phyloP scores from a whole-genome alignment of 2,888 invertebrate genomes.

The Leucophenga montana region DNA sequence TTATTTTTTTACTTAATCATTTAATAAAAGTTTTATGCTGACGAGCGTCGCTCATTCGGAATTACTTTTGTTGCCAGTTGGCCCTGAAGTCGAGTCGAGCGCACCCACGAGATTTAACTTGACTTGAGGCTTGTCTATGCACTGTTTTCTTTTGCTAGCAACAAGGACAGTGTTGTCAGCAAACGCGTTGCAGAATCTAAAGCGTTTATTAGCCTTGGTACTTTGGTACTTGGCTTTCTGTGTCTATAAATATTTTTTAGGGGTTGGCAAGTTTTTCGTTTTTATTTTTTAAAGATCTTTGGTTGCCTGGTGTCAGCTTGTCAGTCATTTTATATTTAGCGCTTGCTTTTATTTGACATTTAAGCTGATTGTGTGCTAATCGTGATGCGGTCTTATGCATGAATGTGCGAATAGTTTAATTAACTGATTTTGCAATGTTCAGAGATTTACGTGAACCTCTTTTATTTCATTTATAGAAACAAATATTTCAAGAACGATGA shows the following conservation, averaged over 20 bases:
- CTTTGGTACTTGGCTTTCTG: conserved; percentile 26
- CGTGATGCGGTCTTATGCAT: conserved; percentile 42
- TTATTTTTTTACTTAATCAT: conserved; percentile 55
- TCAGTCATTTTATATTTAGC: conserved; percentile 7
- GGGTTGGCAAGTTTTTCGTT: not conserved
- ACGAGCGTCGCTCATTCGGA: conserved; percentile 41
- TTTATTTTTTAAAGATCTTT: too few relatives aligned
- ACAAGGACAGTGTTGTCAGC: not conserved
- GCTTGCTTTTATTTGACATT: conserved; percentile 33
- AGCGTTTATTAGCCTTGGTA: conserved; percentile 13
- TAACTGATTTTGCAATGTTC: not conserved
- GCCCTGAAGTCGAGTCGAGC: conserved; percentile 3
- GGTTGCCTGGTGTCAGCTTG: not conserved
- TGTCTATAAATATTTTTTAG: conserved; percentile 18
- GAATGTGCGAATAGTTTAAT: conserved; percentile 41
- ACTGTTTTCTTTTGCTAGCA: not conserved
- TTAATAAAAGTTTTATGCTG: conserved; percentile 64
- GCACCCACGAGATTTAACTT: not conserved
- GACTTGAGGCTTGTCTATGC: not conserved
- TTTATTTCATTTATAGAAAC: too few relatives aligned
- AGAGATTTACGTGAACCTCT: too few relatives aligned
- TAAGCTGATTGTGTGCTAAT: conserved; percentile 53
- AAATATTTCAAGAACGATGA: too few relatives aligned
- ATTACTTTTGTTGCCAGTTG: conserved; percentile 50
- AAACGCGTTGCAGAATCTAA: not conserved